Conservation (phyloP, 2,797 vertebrate species). For the Coendou prehensilis region DNA sequence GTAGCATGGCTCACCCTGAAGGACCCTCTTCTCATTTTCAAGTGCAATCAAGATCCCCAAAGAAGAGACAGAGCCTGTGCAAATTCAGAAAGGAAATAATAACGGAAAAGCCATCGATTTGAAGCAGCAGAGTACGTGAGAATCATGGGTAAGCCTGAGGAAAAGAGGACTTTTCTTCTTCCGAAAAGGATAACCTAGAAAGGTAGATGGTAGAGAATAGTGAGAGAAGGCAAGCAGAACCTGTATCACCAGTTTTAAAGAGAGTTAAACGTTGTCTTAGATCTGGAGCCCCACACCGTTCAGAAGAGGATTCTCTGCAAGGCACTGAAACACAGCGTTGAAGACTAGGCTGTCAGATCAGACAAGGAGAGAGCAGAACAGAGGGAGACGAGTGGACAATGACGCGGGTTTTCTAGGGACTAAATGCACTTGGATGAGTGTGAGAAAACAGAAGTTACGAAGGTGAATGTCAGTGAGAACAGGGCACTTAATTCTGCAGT, state of each 20-base stretch:
- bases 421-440: slow-evolving; percentile 91
- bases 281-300: slow-evolving; percentile 93
- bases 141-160: slow-evolving; percentile 93
- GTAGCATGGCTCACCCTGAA: no score
- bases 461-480: slow-evolving; percentile 88
- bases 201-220: slow-evolving; percentile 92
- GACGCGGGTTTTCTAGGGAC: slow-evolving; percentile 89
- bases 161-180: slow-evolving; percentile 94
- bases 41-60: no score
- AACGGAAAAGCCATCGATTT: slow-evolving; percentile 92
- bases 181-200: slow-evolving; percentile 94
- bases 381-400: slow-evolving; percentile 90
- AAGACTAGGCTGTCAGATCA: slow-evolving; percentile 85
- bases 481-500: slow-evolving; percentile 88
- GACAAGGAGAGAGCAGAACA: slow-evolving; percentile 91
- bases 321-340: no score
- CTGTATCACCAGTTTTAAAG: slow-evolving; percentile 94
- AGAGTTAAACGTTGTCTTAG: slow-evolving; percentile 95
- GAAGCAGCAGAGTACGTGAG: slow-evolving; percentile 91
- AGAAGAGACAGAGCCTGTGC: no score
- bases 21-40: no score
- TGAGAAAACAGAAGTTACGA: slow-evolving; percentile 93
- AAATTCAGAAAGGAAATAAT: slow-evolving; percentile 75
- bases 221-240: slow-evolving; percentile 90
- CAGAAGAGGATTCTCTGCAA: slow-evolving; percentile 90